These are phyloP conservation scores for Talpa occidentalis DNA, from an alignment of 2,113 vertebrate genomes.

Conservation along the genomic window DNA sequence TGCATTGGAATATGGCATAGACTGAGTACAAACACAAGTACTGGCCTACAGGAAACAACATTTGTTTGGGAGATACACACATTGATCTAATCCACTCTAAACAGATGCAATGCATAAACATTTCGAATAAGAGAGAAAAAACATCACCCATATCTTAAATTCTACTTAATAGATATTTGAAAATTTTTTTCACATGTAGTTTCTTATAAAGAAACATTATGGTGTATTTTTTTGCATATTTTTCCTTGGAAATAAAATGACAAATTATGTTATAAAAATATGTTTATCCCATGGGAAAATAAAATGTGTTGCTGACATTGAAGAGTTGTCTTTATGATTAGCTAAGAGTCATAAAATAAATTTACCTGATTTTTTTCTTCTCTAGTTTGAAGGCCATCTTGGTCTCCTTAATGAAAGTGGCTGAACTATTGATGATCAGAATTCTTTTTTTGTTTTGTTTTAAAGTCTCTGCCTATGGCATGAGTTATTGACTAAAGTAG, in stretches of 20 bases:
- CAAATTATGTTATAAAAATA: slow-evolving; percentile 18
- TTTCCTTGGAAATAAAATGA: not conserved
- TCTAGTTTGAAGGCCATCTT: not conserved
- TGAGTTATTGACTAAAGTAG: not conserved
- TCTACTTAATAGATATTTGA: not conserved
- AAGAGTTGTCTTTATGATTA: not conserved
- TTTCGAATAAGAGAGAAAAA: not conserved
- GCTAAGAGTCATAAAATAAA: not conserved
- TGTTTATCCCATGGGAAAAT: not conserved
- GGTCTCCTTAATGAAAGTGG: not conserved
- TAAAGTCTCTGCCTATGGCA: not conserved
- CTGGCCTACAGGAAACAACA: not conserved
- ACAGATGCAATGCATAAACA: not conserved
- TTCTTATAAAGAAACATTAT: not conserved
- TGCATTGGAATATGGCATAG: not conserved
- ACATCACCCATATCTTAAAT: not conserved
- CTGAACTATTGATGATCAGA: not conserved
- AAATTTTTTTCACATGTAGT: not conserved
- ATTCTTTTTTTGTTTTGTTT: not conserved
- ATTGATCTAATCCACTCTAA: not conserved
- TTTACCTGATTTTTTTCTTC: not conserved
- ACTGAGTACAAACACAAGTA: not conserved
- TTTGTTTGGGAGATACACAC: not conserved
- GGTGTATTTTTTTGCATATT: not conserved
- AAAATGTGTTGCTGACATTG: not conserved